phyloP scores from a whole-genome alignment of 2,797 vertebrate genomes.

The Acrossocheilus fasciatus region DNA sequence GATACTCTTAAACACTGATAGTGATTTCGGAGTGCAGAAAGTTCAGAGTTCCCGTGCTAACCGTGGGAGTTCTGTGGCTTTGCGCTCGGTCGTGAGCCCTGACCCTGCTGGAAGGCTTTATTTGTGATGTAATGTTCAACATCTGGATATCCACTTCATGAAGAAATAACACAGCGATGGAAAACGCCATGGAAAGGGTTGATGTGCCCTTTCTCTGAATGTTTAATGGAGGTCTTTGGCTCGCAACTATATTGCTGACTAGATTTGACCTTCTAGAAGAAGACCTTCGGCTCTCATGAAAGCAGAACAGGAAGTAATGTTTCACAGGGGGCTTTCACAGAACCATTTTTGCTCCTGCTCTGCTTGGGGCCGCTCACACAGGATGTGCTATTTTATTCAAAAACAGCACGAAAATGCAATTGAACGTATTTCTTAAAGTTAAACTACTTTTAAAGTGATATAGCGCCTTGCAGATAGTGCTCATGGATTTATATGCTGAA shows the following conservation, averaged over 20 bases:
- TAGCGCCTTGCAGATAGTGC: not conserved
- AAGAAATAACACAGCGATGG: slow-evolving; percentile 31
- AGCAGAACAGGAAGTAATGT: slow-evolving; percentile 50
- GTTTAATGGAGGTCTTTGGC: slow-evolving; percentile 64
- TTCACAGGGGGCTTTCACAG: slow-evolving; percentile 13
- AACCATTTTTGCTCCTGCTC: slow-evolving; percentile 19
- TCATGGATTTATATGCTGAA: not conserved
- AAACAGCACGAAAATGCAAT: not conserved
- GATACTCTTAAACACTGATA: slow-evolving; percentile 51
- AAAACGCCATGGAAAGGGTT: slow-evolving; percentile 51
- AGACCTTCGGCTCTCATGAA: slow-evolving; percentile 45
- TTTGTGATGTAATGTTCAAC: slow-evolving; percentile 50
- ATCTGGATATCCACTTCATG: slow-evolving; percentile 54
- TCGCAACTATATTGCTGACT: slow-evolving; percentile 37
- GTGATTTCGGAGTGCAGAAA: slow-evolving; percentile 46
- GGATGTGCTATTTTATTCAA: slow-evolving; percentile 18
- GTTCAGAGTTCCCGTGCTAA: slow-evolving; percentile 40
- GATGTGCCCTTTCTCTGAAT: slow-evolving; percentile 56
- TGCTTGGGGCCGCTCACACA: not conserved
- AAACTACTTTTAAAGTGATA: not conserved
- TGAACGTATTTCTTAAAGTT: not conserved
- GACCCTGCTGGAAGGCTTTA: slow-evolving; percentile 33
- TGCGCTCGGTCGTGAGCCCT: slow-evolving; percentile 17
- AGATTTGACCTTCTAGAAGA: slow-evolving; percentile 50
- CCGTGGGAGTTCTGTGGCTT: slow-evolving; percentile 49